These are phyloP conservation scores for Sialis lutaria DNA, from an alignment of 2,888 invertebrate genomes.

Conservation along the genomic window DNA sequence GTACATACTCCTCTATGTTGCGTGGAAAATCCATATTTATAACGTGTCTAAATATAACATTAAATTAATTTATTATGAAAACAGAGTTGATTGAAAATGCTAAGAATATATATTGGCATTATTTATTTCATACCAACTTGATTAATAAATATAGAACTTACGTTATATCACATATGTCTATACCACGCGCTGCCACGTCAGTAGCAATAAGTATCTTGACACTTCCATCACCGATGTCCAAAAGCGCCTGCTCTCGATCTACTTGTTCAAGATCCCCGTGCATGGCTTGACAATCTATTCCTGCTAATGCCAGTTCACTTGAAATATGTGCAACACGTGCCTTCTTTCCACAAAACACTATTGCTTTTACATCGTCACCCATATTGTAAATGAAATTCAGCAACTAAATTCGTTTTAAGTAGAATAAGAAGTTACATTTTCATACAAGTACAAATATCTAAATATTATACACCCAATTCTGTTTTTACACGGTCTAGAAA, in stretches of 20 bases:
- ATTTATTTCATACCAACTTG: too few species aligned
- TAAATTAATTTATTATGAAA: slow-evolving; percentile 1
- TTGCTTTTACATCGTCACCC: slow-evolving; percentile 61
- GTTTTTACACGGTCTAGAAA: too few species aligned
- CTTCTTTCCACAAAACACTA: slow-evolving; percentile 84
- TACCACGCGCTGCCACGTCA: slow-evolving; percentile 86
- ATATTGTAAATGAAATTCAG: slow-evolving; percentile 53
- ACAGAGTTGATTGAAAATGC: too few species aligned
- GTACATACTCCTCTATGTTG: slow-evolving; percentile 91
- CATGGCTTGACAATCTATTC: slow-evolving; percentile 57
- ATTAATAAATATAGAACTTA: slow-evolving; percentile 22
- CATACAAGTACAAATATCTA: neutral
- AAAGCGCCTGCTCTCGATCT: slow-evolving; percentile 66
- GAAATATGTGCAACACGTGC: slow-evolving; percentile 66
- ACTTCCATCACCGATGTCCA: slow-evolving; percentile 61
- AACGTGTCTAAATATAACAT: slow-evolving; percentile 42
- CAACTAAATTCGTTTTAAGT: slow-evolving; percentile 25
- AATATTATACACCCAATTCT: neutral
- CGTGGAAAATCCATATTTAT: slow-evolving; percentile 86
- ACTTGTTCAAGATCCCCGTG: slow-evolving; percentile 78
- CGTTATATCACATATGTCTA: slow-evolving; percentile 79
- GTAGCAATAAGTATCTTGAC: slow-evolving; percentile 81
- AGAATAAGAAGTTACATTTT: neutral
- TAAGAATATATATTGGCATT: neutral
- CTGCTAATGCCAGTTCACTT: slow-evolving; percentile 54